A percentile compares a stretch with the other conserved stretches of the same genome.
These are phyloP conservation scores for Ambastaia sidthimunki DNA, from an alignment of 2,797 vertebrate genomes.

Conservation along the genomic window DNA sequence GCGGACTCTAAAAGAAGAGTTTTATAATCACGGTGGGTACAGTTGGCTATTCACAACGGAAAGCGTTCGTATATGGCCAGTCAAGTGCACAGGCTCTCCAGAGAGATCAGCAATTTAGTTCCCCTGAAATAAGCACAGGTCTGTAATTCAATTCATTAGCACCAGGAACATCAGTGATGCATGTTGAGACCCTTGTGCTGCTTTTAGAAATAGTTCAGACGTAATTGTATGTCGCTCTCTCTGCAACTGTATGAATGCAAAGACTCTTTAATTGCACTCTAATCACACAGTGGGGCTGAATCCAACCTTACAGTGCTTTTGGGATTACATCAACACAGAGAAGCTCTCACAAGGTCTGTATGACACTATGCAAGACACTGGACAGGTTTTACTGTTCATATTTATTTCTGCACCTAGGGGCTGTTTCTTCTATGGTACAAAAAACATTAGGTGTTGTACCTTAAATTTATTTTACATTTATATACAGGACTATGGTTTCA, in stretches of 20 bases:
- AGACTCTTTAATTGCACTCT: constrained; percentile 54
- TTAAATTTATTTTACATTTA: neutral
- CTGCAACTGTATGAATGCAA: constrained; percentile 36
- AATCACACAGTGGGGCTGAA: constrained; percentile 50
- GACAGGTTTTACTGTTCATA: constrained; percentile 13
- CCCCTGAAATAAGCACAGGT: constrained; percentile 39
- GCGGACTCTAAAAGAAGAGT: neutral
- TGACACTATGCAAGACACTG: constrained; percentile 26
- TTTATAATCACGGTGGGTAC: neutral
- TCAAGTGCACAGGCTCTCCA: constrained; percentile 38
- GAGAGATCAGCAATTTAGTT: constrained; percentile 47
- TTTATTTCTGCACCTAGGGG: constrained; percentile 13
- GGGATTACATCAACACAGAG: constrained; percentile 31
- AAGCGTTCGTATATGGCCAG: constrained; percentile 34
- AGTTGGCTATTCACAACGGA: constrained; percentile 20
- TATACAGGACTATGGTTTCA: neutral
- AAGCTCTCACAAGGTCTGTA: constrained; percentile 18
- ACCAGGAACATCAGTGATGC: constrained; percentile 34
- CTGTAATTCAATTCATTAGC: constrained; percentile 55
- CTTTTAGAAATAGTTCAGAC: constrained; percentile 42
- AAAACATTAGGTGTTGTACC: neutral
- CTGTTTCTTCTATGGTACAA: constrained; percentile 10
- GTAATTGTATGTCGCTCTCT: constrained; percentile 29
- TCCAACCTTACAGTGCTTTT: constrained; percentile 25
- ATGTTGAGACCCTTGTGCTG: constrained; percentile 37